Conservation (phyloP, 92 coral and sea anemone species). For the Actinernus sp. region DNA sequence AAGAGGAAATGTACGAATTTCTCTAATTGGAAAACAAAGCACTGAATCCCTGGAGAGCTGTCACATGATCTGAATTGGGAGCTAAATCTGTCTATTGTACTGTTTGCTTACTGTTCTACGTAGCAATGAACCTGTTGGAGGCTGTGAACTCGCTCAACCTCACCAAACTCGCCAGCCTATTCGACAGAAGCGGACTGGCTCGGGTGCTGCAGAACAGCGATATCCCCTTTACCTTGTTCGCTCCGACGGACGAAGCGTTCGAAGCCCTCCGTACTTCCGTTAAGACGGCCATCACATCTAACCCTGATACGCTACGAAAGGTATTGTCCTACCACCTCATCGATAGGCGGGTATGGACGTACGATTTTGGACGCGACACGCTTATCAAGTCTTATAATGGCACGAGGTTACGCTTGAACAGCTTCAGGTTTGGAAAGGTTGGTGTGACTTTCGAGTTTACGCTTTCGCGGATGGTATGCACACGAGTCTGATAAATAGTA, state of each 20-base stretch:
- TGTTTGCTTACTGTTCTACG: neutral
- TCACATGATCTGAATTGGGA: no score
- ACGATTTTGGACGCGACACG: conserved; percentile 75
- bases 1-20: no score
- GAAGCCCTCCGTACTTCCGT: conserved; percentile 61
- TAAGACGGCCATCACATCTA: conserved; percentile 32
- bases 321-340: conserved; percentile 77
- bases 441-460: no score
- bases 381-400: conserved; percentile 53
- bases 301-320: conserved; percentile 60
- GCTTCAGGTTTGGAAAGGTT: conserved; percentile 88
- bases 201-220: conserved; percentile 25
- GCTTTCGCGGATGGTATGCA: no score
- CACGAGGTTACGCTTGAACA: conserved; percentile 70
- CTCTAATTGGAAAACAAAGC: no score
- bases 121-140: conserved; percentile 83
- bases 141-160: conserved; percentile 71
- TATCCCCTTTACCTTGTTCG: conserved; percentile 74
- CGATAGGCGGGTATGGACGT: conserved; percentile 66
- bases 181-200: conserved; percentile 58
- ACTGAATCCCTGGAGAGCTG: no score
- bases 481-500: no score
- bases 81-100: no score
- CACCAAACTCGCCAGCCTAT: conserved; percentile 54
- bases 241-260: conserved; percentile 92